Evolutionary conservation across 2,113 vertebrate species (phyloP).

Genomic region (Murina feae): DNA sequence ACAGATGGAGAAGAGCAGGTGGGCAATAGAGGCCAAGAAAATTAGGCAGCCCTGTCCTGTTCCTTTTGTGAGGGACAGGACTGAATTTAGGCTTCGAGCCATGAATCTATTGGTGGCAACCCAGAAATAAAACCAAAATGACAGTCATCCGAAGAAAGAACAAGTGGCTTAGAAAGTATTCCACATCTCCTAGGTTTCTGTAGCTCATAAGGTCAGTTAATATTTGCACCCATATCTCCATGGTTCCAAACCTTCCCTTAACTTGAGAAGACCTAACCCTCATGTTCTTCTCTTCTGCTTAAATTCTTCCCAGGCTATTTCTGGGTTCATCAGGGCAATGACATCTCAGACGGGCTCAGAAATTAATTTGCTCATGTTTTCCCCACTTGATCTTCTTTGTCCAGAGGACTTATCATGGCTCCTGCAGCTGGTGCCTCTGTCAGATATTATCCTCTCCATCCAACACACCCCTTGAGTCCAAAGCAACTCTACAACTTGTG

Average conservation of each 20-base stretch:
- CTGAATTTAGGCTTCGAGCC: not conserved
- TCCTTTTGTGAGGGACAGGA: not conserved
- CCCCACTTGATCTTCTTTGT: not conserved
- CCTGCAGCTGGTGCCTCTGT: not conserved
- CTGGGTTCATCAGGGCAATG: not conserved
- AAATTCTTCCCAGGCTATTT: not conserved
- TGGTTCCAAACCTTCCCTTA: not conserved
- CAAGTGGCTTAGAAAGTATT: not conserved
- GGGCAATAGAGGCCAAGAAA: not conserved
- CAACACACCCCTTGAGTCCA: not conserved
- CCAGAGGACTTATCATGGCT: not conserved
- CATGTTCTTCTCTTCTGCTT: not conserved
- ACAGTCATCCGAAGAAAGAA: not conserved
- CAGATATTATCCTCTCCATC: not conserved
- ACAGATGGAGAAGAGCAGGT: not conserved
- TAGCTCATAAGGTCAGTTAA: not conserved
- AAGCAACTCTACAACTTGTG: not conserved
- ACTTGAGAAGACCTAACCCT: not conserved
- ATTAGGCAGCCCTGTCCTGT: not conserved
- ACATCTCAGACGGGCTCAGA: not conserved
- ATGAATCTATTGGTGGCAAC: not conserved
- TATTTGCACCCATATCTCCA: not conserved
- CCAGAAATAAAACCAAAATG: not conserved
- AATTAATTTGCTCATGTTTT: slow-evolving; percentile 16
- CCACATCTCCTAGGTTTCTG: not conserved